A percentile compares a stretch with the other conserved stretches of the same genome.
Conservation (phyloP, 2,888 invertebrate genomes). For the Eueremaeus valkanovi region DNA sequence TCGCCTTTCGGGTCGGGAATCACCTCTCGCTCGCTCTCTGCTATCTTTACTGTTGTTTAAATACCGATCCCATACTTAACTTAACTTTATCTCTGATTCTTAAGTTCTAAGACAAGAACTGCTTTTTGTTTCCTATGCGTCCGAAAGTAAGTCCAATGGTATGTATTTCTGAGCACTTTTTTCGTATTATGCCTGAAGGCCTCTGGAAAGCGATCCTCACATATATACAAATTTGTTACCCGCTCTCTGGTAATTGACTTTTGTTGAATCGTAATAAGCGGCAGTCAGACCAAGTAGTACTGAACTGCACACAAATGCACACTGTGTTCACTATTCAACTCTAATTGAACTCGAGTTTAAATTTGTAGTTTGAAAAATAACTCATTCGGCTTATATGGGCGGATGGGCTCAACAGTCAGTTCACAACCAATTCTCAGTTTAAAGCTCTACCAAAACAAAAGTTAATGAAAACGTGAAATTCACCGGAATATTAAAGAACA, state of each 20-base stretch:
- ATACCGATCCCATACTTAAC: conserved; percentile 2
- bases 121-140: conserved; percentile 2
- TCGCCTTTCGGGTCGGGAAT: neutral
- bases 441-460: too few species aligned
- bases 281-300: conserved; percentile 3
- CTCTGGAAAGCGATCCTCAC: conserved; percentile 16
- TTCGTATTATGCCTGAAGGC: conserved; percentile 19
- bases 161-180: conserved; percentile 12
- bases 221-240: conserved; percentile 31
- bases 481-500: too few species aligned
- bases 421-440: conserved; percentile 6
- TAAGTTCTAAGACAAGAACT: neutral
- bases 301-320: neutral
- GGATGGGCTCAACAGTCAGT: neutral
- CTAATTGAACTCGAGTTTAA: conserved; percentile 19
- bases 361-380: conserved; percentile 21
- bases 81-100: conserved; percentile 12
- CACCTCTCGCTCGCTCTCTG: neutral
- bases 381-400: conserved; percentile 25
- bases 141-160: neutral
- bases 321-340: neutral
- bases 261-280: conserved; percentile 25
- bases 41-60: conserved; percentile 15
- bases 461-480: conserved; percentile 8
- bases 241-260: conserved; percentile 28